Evolutionary conservation across 2,888 invertebrate species (phyloP).

Genomic region (Andrena haemorrhoa): DNA sequence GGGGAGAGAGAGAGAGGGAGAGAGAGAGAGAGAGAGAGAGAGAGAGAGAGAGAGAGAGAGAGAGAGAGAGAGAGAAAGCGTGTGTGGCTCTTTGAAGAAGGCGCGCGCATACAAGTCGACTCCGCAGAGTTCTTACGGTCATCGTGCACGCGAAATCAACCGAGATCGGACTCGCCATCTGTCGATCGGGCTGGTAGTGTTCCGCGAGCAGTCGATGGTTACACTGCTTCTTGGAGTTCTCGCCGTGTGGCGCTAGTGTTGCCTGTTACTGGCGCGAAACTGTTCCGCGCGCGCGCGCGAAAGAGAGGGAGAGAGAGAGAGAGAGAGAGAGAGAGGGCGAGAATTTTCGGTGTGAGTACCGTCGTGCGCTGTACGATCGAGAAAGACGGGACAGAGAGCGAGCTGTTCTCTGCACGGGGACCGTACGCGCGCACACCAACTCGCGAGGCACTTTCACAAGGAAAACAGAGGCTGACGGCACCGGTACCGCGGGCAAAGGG

Average conservation of each 20-base stretch:
- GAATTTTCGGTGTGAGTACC: not conserved
- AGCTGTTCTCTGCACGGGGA: not conserved
- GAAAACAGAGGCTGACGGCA: conserved; percentile 43
- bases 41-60: too few relatives aligned
- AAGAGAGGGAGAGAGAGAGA: not conserved
- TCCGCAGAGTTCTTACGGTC: conserved; percentile 13
- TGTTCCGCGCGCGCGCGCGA: not conserved
- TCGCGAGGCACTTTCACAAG: conserved; percentile 50
- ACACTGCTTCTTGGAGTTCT: conserved; percentile 44
- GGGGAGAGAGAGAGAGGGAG: not conserved
- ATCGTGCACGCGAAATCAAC: conserved; percentile 46
- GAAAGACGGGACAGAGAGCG: conserved; percentile 23
- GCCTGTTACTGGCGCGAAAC: conserved; percentile 58
- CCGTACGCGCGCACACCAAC: conserved; percentile 7
- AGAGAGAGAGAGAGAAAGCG: not conserved
- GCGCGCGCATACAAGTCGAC: conserved; percentile 1
- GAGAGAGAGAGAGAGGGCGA: not conserved
- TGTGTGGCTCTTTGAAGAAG: too few relatives aligned
- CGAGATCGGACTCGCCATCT: conserved; percentile 72
- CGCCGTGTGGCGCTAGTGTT: conserved; percentile 73
- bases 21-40: conserved; percentile 1
- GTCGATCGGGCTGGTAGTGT: conserved; percentile 67
- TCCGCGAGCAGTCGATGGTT: conserved; percentile 50
- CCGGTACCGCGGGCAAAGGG: conserved; percentile 59
- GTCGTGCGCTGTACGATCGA: conserved; percentile 1